These are phyloP conservation scores for Botia almorhae DNA, from an alignment of 2,797 vertebrate genomes.

Conservation along the genomic window DNA sequence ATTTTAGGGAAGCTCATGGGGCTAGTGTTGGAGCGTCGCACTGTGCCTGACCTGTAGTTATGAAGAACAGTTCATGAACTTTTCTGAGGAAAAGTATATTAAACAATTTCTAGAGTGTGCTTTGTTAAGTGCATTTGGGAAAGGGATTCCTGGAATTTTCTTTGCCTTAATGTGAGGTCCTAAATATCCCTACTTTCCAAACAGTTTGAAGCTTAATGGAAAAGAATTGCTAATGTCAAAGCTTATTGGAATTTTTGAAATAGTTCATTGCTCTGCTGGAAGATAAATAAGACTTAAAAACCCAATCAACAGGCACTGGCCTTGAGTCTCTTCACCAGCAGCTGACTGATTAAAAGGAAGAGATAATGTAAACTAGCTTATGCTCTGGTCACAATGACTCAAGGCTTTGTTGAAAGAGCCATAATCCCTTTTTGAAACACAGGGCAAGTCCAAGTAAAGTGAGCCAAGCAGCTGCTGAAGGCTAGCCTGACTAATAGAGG, in stretches of 20 bases:
- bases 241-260: not conserved
- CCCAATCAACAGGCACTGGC: no score
- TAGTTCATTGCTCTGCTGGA: not conserved
- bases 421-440: constrained; percentile 47
- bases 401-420: not conserved
- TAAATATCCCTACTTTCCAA: not conserved
- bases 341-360: not conserved
- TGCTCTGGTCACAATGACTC: constrained; percentile 31
- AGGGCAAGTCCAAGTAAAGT: constrained; percentile 29
- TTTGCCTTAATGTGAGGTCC: not conserved
- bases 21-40: constrained; percentile 95
- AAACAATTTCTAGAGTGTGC: not conserved
- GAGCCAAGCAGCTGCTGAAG: constrained; percentile 46
- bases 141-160: not conserved
- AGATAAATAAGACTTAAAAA: no score
- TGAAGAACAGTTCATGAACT: not conserved
- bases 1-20: constrained; percentile 92
- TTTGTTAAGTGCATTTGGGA: not conserved
- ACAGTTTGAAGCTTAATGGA: not conserved
- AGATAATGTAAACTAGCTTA: not conserved
- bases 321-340: no score
- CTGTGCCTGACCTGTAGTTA: constrained; percentile 82
- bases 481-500: not conserved
- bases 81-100: not conserved
- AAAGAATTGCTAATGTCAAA: no score